Evolutionary conservation across 2,113 vertebrate genomes (phyloP).

Genomic region (Typhlomys cinereus): DNA sequence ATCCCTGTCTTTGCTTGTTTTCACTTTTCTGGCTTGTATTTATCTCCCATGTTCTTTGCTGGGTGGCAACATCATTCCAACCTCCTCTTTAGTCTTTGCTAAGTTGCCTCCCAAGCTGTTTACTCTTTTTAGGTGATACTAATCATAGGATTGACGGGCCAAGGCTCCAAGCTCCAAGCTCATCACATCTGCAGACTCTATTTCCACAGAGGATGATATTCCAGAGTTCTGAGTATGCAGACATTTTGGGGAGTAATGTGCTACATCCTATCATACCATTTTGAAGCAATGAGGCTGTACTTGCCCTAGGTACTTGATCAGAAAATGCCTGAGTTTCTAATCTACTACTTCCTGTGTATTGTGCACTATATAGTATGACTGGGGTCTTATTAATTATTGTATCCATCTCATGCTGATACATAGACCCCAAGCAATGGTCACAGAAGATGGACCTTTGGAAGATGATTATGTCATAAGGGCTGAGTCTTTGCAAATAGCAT

Average conservation of each 20-base stretch:
- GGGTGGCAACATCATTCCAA: neutral
- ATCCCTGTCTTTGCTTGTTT: fast-evolving
- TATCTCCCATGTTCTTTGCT: neutral
- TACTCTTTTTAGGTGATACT: too few relatives aligned
- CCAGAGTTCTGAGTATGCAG: neutral
- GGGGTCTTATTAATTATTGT: neutral
- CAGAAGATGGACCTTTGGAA: neutral
- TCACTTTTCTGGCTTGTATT: neutral
- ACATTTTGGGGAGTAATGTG: neutral
- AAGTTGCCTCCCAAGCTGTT: too few relatives aligned
- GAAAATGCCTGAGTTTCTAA: neutral
- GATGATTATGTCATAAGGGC: neutral
- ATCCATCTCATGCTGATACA: neutral
- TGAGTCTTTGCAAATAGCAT: neutral
- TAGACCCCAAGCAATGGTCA: neutral
- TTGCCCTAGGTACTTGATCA: neutral
- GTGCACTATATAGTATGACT: neutral
- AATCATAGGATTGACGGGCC: neutral
- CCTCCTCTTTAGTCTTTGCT: neutral
- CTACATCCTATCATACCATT: neutral
- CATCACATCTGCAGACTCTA: neutral
- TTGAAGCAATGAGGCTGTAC: neutral
- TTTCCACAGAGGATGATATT: neutral
- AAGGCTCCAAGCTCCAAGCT: neutral
- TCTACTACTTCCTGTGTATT: neutral